These are phyloP conservation scores for Macrobrachium nipponense DNA, from an alignment of 1,140 invertebrate genomes.

Conservation along the genomic window DNA sequence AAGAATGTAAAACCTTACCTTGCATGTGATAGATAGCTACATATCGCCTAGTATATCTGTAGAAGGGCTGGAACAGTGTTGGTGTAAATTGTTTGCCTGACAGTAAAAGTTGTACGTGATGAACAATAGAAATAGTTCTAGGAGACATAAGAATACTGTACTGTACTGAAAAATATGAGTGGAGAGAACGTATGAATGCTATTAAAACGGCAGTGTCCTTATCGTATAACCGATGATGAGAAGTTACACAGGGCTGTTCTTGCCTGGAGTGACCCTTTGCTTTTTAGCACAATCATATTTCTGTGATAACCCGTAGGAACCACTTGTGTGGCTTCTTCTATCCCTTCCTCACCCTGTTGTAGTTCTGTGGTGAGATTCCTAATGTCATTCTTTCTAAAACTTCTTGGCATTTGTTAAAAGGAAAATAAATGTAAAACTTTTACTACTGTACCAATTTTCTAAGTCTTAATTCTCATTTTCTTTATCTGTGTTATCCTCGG, in stretches of 20 bases:
- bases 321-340: conserved; percentile 48
- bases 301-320: conserved; percentile 56
- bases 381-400: conserved; percentile 31
- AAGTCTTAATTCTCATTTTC: neutral
- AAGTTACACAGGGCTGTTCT: conserved; percentile 50
- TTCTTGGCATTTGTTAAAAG: conserved; percentile 14
- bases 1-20: conserved; percentile 54
- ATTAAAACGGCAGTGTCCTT: conserved; percentile 3
- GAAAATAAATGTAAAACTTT: neutral
- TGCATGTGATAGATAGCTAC: conserved; percentile 62
- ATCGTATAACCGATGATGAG: conserved; percentile 26
- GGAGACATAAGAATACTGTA: neutral
- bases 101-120: conserved; percentile 12
- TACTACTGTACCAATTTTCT: neutral
- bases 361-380: conserved; percentile 53
- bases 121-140: neutral
- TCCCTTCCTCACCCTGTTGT: conserved; percentile 51
- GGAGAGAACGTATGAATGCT: neutral
- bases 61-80: conserved; percentile 54
- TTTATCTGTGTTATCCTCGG: too few relatives aligned
- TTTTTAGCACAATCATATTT: conserved; percentile 60
- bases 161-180: too few relatives aligned
- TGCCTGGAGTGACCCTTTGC: conserved; percentile 58
- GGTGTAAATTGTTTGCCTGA: conserved; percentile 45
- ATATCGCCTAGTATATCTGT: conserved; percentile 60